Evolutionary conservation across 1,140 invertebrate genomes (phyloP).

Genomic region (Microplitis demolitor): DNA sequence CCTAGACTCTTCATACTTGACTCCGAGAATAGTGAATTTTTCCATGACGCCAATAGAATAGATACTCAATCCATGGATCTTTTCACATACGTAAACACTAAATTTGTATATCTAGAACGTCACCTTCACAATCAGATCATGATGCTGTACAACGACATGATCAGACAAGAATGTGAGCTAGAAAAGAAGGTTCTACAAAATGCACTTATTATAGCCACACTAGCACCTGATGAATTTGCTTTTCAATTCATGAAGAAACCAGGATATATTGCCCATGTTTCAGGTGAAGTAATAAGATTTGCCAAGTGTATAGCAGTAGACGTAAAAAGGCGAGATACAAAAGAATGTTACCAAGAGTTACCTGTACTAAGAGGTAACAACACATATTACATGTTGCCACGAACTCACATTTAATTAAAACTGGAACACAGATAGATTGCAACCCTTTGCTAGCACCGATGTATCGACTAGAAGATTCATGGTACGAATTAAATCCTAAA

Average conservation of each 20-base stretch:
- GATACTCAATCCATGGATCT: background rate
- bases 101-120: background rate
- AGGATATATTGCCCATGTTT: conserved; percentile 33
- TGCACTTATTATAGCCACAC: conserved; percentile 10
- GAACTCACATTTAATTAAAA: no score
- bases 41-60: background rate
- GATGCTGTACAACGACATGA: background rate
- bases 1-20: background rate
- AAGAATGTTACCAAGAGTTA: conserved; percentile 25
- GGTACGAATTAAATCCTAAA: no score
- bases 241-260: conserved; percentile 33
- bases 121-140: background rate
- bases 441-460: no score
- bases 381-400: conserved; percentile 21
- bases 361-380: conserved; percentile 21
- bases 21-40: background rate
- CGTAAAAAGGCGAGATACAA: conserved; percentile 18
- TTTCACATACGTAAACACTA: conserved; percentile 1
- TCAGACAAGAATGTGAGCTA: conserved; percentile 23
- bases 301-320: conserved; percentile 31
- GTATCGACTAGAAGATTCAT: no score
- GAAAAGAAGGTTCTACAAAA: conserved; percentile 18
- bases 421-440: no score
- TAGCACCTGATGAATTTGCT: conserved; percentile 35
- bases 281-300: conserved; percentile 37